Evolutionary conservation across 2,797 vertebrate genomes (phyloP).

Genomic region (Cirrhinus molitorella): DNA sequence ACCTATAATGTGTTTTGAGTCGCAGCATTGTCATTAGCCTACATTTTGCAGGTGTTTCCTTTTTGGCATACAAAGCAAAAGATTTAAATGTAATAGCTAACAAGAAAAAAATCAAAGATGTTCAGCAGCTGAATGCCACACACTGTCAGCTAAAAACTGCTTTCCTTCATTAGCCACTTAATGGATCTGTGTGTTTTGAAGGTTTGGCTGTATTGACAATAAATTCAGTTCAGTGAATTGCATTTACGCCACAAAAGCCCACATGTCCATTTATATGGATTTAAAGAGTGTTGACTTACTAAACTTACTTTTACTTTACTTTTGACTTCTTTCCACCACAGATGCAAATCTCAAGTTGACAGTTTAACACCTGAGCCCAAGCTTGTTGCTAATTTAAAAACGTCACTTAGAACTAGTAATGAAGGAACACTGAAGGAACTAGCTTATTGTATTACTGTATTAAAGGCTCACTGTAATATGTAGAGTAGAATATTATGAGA

Average conservation of each 20-base stretch:
- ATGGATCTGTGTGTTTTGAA: slow-evolving; percentile 29
- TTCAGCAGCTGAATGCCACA: slow-evolving; percentile 5
- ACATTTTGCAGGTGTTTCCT: slow-evolving; percentile 1
- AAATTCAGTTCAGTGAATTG: slow-evolving; percentile 35
- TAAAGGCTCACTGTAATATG: no score
- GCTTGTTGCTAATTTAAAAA: no score
- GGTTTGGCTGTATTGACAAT: slow-evolving; percentile 33
- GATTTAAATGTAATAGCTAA: not conserved
- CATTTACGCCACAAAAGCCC: not conserved
- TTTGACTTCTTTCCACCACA: no score
- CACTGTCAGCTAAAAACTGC: slow-evolving; percentile 31
- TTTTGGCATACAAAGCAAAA: not conserved
- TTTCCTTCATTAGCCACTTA: slow-evolving; percentile 25
- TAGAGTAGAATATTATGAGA: no score
- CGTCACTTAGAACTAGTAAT: no score
- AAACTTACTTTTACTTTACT: no score
- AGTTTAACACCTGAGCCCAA: no score
- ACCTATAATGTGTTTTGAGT: not conserved
- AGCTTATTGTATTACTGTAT: no score
- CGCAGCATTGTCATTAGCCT: slow-evolving; percentile 13
- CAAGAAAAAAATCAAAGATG: not conserved
- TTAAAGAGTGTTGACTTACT: no score
- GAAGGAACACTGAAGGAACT: no score
- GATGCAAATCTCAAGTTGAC: no score
- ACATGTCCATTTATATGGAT: not conserved